These are phyloP conservation scores for Adelphocoris suturalis DNA, from an alignment of 2,888 invertebrate genomes.

Conservation along the genomic window DNA sequence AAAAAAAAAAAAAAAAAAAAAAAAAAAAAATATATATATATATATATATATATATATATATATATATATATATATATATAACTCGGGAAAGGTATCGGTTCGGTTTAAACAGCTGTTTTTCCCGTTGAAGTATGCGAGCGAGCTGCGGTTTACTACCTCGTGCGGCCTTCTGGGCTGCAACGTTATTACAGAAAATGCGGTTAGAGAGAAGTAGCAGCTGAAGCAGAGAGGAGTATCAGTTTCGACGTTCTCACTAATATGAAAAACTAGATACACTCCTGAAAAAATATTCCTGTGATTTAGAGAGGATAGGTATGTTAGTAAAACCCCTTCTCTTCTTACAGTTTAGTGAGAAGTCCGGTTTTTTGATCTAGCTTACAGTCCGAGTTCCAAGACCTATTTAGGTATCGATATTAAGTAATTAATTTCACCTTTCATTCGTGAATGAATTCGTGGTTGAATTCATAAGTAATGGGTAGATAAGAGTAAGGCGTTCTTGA, in stretches of 20 bases:
- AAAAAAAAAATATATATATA: too few species aligned
- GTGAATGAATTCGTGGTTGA: too few species aligned
- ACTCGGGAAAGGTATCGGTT: slow-evolving; percentile 4
- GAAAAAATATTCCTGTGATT: background rate
- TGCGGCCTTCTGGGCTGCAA: background rate
- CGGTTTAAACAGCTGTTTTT: background rate
- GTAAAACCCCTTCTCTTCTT: background rate
- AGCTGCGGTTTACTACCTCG: slow-evolving; percentile 19
- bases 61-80: too few species aligned
- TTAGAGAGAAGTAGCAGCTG: background rate
- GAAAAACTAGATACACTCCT: slow-evolving; percentile 27
- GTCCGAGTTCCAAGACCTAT: background rate
- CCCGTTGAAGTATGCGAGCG: slow-evolving; percentile 31
- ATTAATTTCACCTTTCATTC: too few species aligned
- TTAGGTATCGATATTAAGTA: too few species aligned
- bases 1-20: too few species aligned
- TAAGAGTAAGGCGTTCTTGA: too few species aligned
- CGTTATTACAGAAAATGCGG: slow-evolving; percentile 25
- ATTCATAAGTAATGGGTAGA: too few species aligned
- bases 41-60: too few species aligned
- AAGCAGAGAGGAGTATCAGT: slow-evolving; percentile 12
- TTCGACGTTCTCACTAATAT: background rate
- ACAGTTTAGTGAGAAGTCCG: background rate
- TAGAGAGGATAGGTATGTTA: background rate
- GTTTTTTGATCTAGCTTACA: background rate